A percentile compares a stretch with the other conserved stretches of the same genome.
phyloP scores from a whole-genome alignment of 2,888 invertebrate genomes.

The Deilephila elpenor region DNA sequence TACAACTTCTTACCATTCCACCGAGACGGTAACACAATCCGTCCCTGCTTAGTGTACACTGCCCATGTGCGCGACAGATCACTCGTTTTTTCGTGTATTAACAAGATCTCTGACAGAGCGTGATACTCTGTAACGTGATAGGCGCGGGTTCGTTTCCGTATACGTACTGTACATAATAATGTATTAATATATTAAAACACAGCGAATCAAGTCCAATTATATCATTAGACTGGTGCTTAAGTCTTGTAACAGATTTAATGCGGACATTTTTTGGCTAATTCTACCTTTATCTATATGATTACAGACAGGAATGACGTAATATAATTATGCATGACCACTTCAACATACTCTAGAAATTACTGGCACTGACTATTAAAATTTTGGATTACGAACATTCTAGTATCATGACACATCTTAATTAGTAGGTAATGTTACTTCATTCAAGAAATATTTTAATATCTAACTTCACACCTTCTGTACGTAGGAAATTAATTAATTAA shows the following conservation, averaged over 20 bases:
- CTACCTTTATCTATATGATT: too few species aligned
- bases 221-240: too few species aligned
- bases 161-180: neutral
- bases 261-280: too few species aligned
- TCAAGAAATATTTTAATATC: neutral
- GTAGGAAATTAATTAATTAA: too few species aligned
- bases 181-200: neutral
- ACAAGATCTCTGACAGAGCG: slow-evolving; percentile 3
- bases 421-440: too few species aligned
- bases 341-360: too few species aligned
- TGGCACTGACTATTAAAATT: too few species aligned
- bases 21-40: slow-evolving; percentile 6
- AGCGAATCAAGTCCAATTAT: neutral
- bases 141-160: neutral
- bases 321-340: too few species aligned
- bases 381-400: too few species aligned
- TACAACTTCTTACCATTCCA: neutral
- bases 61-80: slow-evolving; percentile 9
- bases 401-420: too few species aligned
- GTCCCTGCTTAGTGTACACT: neutral
- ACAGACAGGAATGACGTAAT: too few species aligned
- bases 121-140: slow-evolving; percentile 3
- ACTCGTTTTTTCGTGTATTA: neutral
- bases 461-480: neutral
- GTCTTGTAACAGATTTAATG: too few species aligned